A percentile compares a stretch with the other conserved stretches of the same genome.
phyloP scores from a whole-genome alignment of 35 echinoderm and acorn worm genomes.

The Lytechinus pictus region DNA sequence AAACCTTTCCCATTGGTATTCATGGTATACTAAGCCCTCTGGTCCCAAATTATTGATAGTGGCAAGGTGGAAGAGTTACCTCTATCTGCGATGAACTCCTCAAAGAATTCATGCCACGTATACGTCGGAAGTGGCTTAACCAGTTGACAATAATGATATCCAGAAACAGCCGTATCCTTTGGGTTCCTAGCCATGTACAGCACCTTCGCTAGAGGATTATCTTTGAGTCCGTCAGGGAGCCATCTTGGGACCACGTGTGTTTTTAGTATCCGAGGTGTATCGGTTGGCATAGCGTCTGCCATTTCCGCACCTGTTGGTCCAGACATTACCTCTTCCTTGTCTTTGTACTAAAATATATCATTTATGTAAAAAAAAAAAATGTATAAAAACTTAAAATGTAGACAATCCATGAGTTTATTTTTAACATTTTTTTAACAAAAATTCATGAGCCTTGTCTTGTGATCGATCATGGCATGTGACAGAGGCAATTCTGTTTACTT shows the following conservation, averaged over 20 bases:
- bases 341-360: too few species aligned
- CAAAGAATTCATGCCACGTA: constrained; percentile 50
- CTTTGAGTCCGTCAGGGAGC: constrained; percentile 12
- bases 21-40: too few species aligned
- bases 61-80: neutral
- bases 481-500: too few species aligned
- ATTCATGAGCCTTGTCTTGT: too few species aligned
- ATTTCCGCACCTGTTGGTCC: neutral
- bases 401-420: too few species aligned
- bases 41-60: too few species aligned
- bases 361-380: too few species aligned
- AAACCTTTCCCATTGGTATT: too few species aligned
- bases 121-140: neutral
- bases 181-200: constrained; percentile 51
- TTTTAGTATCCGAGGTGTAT: constrained; percentile 18
- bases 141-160: constrained; percentile 5
- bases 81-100: constrained; percentile 45
- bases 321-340: neutral
- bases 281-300: constrained; percentile 9
- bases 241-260: constrained; percentile 5
- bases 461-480: too few species aligned
- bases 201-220: constrained; percentile 22
- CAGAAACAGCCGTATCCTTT: constrained; percentile 51
- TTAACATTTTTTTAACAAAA: too few species aligned
- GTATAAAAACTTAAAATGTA: too few species aligned